These are phyloP conservation scores for Apodemia mormo DNA, from an alignment of 2,888 invertebrate species.

Conservation along the genomic window DNA sequence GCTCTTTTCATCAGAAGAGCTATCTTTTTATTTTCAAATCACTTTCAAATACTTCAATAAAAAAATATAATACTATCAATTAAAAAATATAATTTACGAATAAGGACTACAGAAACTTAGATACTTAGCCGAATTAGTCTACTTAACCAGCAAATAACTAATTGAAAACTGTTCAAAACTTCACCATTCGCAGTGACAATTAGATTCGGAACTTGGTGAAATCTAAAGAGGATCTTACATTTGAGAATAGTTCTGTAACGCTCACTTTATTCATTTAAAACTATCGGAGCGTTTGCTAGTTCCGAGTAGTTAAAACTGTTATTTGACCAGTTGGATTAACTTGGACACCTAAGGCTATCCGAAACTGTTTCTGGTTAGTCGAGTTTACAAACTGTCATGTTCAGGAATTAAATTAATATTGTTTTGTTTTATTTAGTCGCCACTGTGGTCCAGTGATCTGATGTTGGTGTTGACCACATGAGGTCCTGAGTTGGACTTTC, in stretches of 20 bases:
- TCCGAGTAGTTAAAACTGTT: slow-evolving; percentile 19
- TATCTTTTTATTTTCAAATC: no score
- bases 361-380: slow-evolving; percentile 16
- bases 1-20: no score
- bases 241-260: slow-evolving; percentile 31
- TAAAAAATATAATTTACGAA: no score
- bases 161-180: slow-evolving; percentile 34
- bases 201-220: slow-evolving; percentile 32
- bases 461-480: no score
- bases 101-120: not conserved
- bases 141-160: slow-evolving; percentile 33
- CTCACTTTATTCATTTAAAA: slow-evolving; percentile 32
- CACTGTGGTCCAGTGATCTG: no score
- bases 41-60: no score
- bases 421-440: not conserved
- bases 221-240: slow-evolving; percentile 32
- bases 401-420: not conserved
- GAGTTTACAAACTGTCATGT: not conserved
- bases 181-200: slow-evolving; percentile 33
- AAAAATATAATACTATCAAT: no score
- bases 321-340: slow-evolving; percentile 18
- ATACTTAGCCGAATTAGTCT: slow-evolving; percentile 16
- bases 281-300: slow-evolving; percentile 25
- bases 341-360: slow-evolving; percentile 17
- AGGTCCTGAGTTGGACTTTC: no score